Evolutionary conservation across 2,797 vertebrate species (phyloP).

Genomic region (Diglossa cyanea): DNA sequence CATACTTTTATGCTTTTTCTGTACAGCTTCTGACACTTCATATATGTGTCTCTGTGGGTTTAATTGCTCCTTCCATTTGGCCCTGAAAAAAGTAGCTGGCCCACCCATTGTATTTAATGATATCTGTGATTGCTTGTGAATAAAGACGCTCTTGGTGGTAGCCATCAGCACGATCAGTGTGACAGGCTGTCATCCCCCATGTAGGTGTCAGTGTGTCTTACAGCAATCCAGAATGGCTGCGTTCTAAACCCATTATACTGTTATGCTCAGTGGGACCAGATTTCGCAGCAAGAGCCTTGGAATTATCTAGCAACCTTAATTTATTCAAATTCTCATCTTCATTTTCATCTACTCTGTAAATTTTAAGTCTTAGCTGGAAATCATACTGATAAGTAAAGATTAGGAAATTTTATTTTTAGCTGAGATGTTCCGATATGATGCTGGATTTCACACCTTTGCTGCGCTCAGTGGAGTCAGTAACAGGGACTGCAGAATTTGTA

Average conservation of each 20-base stretch:
- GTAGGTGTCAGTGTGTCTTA: neutral
- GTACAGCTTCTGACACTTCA: neutral
- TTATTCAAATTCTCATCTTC: neutral
- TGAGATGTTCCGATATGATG: neutral
- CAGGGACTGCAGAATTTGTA: neutral
- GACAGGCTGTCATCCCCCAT: neutral
- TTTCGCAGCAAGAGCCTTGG: slow-evolving; percentile 17
- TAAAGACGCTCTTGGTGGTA: neutral
- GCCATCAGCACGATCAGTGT: neutral
- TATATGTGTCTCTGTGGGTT: neutral
- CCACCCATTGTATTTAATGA: neutral
- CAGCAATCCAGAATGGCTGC: neutral
- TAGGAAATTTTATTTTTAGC: neutral
- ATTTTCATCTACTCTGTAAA: neutral
- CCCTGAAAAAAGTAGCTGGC: neutral
- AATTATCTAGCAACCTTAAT: neutral
- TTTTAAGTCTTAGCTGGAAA: neutral
- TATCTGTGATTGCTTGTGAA: slow-evolving; percentile 12
- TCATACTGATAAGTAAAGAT: neutral
- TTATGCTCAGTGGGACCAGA: neutral
- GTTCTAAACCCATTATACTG: neutral
- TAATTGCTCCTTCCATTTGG: slow-evolving; percentile 3
- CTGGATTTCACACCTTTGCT: neutral
- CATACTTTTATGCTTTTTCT: neutral
- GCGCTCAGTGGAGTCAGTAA: neutral